phyloP scores from a whole-genome alignment of 2,888 invertebrate species.

The Amphipyra tragopoginis region DNA sequence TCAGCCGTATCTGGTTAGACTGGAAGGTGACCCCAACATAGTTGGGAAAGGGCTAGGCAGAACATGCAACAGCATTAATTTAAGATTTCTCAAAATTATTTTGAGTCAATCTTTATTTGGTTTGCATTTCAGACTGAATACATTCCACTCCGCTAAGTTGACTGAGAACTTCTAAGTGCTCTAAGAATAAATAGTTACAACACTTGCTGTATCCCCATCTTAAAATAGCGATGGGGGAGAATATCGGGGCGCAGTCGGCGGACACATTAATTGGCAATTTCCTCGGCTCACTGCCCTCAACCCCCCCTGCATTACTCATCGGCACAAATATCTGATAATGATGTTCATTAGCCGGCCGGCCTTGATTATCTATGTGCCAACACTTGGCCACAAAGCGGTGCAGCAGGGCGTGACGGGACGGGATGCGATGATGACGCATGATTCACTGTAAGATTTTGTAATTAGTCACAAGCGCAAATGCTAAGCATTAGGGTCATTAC shows the following conservation, averaged over 20 bases:
- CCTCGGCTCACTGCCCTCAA: conserved; percentile 66
- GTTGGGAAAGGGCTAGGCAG: too few relatives aligned
- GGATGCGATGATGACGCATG: neutral
- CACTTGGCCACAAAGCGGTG: conserved; percentile 4
- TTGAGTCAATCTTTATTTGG: neutral
- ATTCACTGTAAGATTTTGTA: neutral
- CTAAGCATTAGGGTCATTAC: too few relatives aligned
- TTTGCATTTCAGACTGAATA: neutral
- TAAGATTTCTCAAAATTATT: neutral
- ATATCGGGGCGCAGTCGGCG: conserved; percentile 58
- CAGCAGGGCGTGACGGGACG: neutral
- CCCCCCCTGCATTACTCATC: conserved; percentile 70
- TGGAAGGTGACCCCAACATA: too few relatives aligned
- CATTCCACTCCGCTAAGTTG: neutral
- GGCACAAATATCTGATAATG: conserved; percentile 74
- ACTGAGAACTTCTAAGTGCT: neutral
- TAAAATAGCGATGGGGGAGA: conserved; percentile 53
- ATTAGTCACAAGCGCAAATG: too few relatives aligned
- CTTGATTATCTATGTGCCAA: conserved; percentile 54
- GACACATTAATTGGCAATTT: conserved; percentile 84
- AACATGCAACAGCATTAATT: too few relatives aligned
- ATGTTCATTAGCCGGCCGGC: conserved; percentile 68
- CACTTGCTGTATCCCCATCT: conserved; percentile 45
- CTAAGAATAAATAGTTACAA: conserved; percentile 15
- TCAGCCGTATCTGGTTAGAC: too few relatives aligned